These are phyloP conservation scores for Neoitamus cyanurus DNA, from an alignment of 2,888 invertebrate genomes.

Conservation along the genomic window DNA sequence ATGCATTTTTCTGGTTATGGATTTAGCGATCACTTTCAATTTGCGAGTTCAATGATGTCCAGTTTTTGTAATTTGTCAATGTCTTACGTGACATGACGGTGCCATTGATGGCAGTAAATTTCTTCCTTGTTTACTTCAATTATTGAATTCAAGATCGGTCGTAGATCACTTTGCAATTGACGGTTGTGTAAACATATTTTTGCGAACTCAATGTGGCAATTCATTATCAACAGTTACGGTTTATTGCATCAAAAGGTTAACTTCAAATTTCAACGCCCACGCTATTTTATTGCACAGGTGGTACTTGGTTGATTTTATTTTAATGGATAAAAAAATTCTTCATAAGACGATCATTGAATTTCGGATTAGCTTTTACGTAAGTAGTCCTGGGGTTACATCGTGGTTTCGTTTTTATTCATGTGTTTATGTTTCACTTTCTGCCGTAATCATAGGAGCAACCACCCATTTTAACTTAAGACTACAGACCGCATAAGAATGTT, in stretches of 20 bases:
- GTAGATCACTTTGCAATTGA: background rate
- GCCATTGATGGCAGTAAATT: slow-evolving; percentile 17
- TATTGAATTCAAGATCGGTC: slow-evolving; percentile 13
- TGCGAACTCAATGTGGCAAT: background rate
- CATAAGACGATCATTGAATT: no score
- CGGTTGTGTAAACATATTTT: background rate
- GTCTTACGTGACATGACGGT: slow-evolving; percentile 16
- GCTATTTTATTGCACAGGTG: no score
- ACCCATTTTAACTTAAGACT: no score
- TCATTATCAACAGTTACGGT: background rate
- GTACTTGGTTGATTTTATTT: no score
- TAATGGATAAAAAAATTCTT: no score
- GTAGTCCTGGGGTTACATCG: no score
- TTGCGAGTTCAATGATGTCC: slow-evolving; percentile 35
- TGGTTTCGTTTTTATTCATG: no score
- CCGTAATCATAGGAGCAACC: no score
- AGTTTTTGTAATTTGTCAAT: slow-evolving; percentile 15
- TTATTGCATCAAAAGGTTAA: background rate
- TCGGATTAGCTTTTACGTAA: no score
- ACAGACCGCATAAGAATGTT: no score
- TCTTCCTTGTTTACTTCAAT: slow-evolving; percentile 34
- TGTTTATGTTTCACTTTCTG: no score
- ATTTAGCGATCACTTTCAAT: slow-evolving; percentile 4
- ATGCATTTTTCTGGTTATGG: background rate
- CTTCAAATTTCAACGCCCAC: background rate